Evolutionary conservation across 2,888 invertebrate genomes (phyloP), one percentile per base, ranked within the genome.

Genomic region (Pelosia muscerda): DNA sequence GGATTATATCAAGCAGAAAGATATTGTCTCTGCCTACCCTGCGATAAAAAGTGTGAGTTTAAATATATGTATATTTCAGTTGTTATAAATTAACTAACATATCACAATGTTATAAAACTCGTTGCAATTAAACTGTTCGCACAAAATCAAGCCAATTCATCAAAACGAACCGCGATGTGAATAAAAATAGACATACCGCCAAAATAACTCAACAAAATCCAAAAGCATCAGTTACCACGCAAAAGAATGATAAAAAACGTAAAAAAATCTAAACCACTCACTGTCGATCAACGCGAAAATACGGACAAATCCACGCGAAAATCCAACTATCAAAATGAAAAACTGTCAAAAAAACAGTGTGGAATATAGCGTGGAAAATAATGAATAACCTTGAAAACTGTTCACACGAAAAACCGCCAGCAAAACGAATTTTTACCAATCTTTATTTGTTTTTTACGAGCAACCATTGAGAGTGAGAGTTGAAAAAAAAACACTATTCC

Each of bases 361-460:
- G 19, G 19, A 38, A 59, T 8, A 66, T 34, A 66, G 34, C 68
- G 63, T 28, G 63, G 63, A 68, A 84, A 85, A 69, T 70, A 38
- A 74, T 81, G 86, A 86, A 88, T 89, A 90, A 88, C 86, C 88
- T 86, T 87, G 89, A 91, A 91, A 54, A 91, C 11, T 87, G 86
- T 79, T 81, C 84, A 74, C 73, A 73, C 86, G 79, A 84, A 90
- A 92, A 92, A 90, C 78, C 72, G 68, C 84, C 84, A 88, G 82
- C 85, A 86, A 61, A 86, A 88, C 87, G 82, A 87, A 91, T 92
- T 92, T 90, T 82, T 80, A 86, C 88, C 88, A 83, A 92, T 93
- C 90, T 93, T 92, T 93, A 92, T 94, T 94, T 92, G 92, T 90
- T 89, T 92, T 91, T 93, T 89, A 89, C 91, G 90, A 90, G 89